Evolutionary conservation across 2,888 invertebrate species (phyloP).

Genomic region (Tachystola acroxantha): DNA sequence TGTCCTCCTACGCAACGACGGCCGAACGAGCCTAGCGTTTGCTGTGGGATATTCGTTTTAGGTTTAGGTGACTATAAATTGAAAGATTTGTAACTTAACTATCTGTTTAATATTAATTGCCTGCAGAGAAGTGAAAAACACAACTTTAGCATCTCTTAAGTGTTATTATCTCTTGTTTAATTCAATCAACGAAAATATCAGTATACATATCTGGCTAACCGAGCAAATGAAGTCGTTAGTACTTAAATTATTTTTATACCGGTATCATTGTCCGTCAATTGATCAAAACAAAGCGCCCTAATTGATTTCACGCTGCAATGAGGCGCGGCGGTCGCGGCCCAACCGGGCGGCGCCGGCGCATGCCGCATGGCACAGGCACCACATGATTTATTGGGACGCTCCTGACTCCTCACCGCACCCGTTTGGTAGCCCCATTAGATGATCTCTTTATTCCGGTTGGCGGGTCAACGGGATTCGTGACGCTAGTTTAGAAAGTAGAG

Average conservation of each 20-base stretch:
- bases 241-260: constrained; percentile 6
- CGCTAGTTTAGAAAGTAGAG: constrained; percentile 9
- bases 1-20: constrained; percentile 26
- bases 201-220: no score
- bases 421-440: constrained; percentile 27
- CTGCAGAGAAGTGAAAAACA: no score
- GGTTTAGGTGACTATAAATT: constrained; percentile 1
- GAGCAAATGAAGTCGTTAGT: neutral
- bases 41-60: neutral
- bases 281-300: constrained; percentile 11
- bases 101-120: no score
- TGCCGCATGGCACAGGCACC: constrained; percentile 13
- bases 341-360: constrained; percentile 4
- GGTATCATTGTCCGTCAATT: constrained; percentile 4
- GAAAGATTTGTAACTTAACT: neutral
- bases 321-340: constrained; percentile 4
- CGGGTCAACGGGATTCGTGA: constrained; percentile 21
- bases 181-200: no score
- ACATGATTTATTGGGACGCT: constrained; percentile 28
- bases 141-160: no score
- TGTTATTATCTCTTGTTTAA: no score
- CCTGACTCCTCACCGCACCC: constrained; percentile 27
- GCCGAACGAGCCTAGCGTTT: neutral
- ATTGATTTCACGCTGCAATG: constrained; percentile 14
- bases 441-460: constrained; percentile 22